A percentile compares a stretch with the other conserved stretches of the same genome.
These are phyloP conservation scores for Sinella curviseta DNA, from an alignment of 1,140 invertebrate genomes.

Conservation along the genomic window DNA sequence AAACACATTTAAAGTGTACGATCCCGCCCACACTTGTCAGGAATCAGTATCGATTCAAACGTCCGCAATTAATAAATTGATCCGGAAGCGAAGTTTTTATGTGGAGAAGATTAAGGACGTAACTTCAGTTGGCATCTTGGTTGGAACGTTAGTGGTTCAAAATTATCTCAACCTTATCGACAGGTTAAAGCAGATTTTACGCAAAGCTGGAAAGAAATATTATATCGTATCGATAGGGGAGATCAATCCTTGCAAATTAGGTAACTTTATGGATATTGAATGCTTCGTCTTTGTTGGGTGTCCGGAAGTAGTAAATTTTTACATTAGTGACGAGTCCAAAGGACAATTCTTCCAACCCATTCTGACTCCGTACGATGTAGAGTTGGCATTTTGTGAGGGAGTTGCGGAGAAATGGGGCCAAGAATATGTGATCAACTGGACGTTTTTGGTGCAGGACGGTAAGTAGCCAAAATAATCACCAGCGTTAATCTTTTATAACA, in stretches of 20 bases:
- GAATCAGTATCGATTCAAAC: constrained; percentile 50
- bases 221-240: constrained; percentile 92
- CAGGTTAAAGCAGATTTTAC: constrained; percentile 71
- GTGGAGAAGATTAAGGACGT: constrained; percentile 89
- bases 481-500: too few species aligned
- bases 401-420: constrained; percentile 25
- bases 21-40: constrained; percentile 50
- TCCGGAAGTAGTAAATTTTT: constrained; percentile 70
- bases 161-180: constrained; percentile 77
- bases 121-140: constrained; percentile 78
- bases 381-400: constrained; percentile 66
- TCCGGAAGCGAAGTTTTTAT: constrained; percentile 77
- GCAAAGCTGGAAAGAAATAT: constrained; percentile 74
- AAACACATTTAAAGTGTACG: constrained; percentile 56
- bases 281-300: constrained; percentile 86
- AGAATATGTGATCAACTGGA: constrained; percentile 34
- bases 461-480: not conserved
- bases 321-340: constrained; percentile 70
- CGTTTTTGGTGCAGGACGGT: constrained; percentile 9
- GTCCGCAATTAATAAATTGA: constrained; percentile 51
- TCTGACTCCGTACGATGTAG: constrained; percentile 88
- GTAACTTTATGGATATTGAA: constrained; percentile 83
- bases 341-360: constrained; percentile 83
- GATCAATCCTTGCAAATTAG: constrained; percentile 86
- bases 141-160: constrained; percentile 80